Evolutionary conservation across 2,888 invertebrate species (phyloP).

Genomic region (Stratiomys singularior): DNA sequence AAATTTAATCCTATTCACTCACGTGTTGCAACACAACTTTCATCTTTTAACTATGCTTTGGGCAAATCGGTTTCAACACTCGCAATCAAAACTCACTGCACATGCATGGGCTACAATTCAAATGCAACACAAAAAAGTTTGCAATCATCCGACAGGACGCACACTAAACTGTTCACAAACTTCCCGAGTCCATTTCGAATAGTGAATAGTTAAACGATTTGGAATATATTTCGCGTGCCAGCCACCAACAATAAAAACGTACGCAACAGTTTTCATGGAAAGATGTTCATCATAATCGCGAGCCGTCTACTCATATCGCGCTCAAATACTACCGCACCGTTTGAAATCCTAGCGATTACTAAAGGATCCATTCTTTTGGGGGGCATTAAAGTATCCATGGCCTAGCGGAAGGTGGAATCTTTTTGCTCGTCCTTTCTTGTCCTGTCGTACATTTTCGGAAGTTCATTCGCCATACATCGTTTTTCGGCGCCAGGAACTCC

Average conservation of each 20-base stretch:
- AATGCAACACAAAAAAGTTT: too few relatives aligned
- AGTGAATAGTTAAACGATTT: too few relatives aligned
- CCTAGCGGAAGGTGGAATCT: not conserved
- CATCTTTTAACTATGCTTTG: too few relatives aligned
- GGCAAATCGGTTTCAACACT: too few relatives aligned
- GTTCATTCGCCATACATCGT: not conserved
- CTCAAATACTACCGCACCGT: constrained; percentile 36
- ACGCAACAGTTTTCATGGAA: constrained; percentile 36
- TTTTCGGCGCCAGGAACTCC: not conserved
- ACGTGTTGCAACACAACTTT: too few relatives aligned
- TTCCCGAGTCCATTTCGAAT: too few relatives aligned
- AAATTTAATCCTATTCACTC: too few relatives aligned
- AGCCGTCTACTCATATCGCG: not conserved
- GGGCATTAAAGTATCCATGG: constrained; percentile 46
- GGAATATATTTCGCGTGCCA: too few relatives aligned
- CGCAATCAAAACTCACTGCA: too few relatives aligned
- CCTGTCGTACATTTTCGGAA: not conserved
- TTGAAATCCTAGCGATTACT: constrained; percentile 47
- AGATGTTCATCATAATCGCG: not conserved
- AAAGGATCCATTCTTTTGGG: constrained; percentile 46
- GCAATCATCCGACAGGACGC: too few relatives aligned
- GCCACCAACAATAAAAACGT: not conserved
- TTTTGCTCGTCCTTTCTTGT: not conserved
- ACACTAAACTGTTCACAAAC: too few relatives aligned
- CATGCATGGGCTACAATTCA: too few relatives aligned